Evolutionary conservation across 2,113 vertebrate species (phyloP), one percentile per base, ranked within the genome.

Genomic region (Lampris megalopsis): DNA sequence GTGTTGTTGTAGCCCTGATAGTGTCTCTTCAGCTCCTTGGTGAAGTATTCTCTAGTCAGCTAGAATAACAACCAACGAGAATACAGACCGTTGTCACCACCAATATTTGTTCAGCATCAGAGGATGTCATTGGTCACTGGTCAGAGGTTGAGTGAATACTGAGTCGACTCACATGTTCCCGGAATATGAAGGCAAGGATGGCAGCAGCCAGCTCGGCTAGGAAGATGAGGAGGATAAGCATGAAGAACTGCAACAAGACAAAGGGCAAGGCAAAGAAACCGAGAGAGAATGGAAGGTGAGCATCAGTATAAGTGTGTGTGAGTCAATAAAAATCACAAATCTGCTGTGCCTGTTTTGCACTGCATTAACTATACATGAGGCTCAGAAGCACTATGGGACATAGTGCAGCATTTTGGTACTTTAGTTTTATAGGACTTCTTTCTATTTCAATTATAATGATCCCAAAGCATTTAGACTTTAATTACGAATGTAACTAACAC

Each of bases 201-300:
- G 96, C 97, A 68, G 96, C 96, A 0, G 96, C 96, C 73, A 99
- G 93, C 92, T 99, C 97, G 0, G 95, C 96, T 91, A 98, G 89
- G 94, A 98, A 99, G 92, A 99, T 97, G 86, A 98, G 81, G 88
- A 98, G 94, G 92, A 99, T 98, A 82, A 99, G 96, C 93, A 98
- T 93, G 94, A 98, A 98, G 92, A 98, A 99, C 98, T 99, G 95
- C 48, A 84, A 65, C 11, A 42, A 86, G 56, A 84, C 49, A 82
- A 73, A 52, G 45, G 35, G 49, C 53, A 47, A 45, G 8, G 41
- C 11, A 64, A 24, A 35, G 66, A 35, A 48, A 13, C 43, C 9
- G 9, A 74, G 69, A 77, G 42, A 63, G 77, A 75, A 48, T 9
- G 6, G 63, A 49, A 58, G 36, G 50, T 48, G 35, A 71, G 63